Evolutionary conservation across 1,140 invertebrate genomes (phyloP), one percentile per base, ranked within the genome.

Genomic region (Antheraea pernyi): DNA sequence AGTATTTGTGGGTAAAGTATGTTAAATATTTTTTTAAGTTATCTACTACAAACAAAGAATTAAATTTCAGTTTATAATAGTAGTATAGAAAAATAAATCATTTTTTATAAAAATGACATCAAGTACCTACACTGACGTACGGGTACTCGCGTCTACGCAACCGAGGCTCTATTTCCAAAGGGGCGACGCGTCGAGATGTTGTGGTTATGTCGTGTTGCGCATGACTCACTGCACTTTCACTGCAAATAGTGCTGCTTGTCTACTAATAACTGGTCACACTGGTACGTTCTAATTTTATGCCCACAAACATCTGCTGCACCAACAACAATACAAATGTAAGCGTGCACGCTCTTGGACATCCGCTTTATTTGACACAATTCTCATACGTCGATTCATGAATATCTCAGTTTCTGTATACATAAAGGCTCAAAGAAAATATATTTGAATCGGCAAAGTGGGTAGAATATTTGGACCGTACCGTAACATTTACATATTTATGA

Each of bases 171-270:
- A 84, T 85, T 85, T 85, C 82, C 73, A 30, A 30, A 1, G 22
- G 1, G 22, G 22, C 4, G 22, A 30, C 22, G 22, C 22, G 22
- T 2, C 22, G 22, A 2, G 77, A 79, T 67, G 62, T 70, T 13
- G 46, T 7, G 60, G 42, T 10, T 36, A 1, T 61, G 42, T 10
- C 48, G 68, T 36, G 36, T 42, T 46, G 73, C 63, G 73, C 71
- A 73, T 88, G 86, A 86, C 83, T 88, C 86, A 87, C 70, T 86
- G 84, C 84, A 86, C 84, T 89, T 87, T 89, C 86, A 85, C 83
- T 89, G 79, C 80, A 87, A 85, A 83, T 86, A 88, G 74, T 79
- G 72, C 73, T 74, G 77, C 71, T 77, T 72, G 79, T 88, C 84
- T 86, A 69, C 70, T 64, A 74, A 79, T 81, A 77, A 79, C 80